A percentile compares a stretch with the other conserved stretches of the same genome.
These are phyloP conservation scores for Lordiphosa stackelbergi DNA, from an alignment of 1,140 invertebrate species.

Conservation along the genomic window DNA sequence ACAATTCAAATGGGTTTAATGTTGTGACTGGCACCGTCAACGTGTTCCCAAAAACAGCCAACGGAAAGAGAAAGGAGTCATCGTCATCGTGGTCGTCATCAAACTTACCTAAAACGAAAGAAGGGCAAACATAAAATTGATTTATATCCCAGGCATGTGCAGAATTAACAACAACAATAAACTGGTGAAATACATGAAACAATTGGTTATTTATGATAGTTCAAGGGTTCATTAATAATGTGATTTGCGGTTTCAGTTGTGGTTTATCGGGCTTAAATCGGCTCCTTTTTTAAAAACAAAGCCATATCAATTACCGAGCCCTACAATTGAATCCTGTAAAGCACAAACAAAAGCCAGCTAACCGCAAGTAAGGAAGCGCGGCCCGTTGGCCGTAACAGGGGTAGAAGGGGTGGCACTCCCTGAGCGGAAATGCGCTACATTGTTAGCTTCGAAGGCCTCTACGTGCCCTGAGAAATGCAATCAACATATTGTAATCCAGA, in stretches of 20 bases:
- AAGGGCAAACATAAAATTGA: constrained; percentile 58
- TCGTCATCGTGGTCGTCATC: constrained; percentile 22
- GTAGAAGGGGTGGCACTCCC: constrained; percentile 3
- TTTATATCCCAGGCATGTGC: constrained; percentile 58
- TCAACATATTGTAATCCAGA: constrained; percentile 73
- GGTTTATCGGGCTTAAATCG: constrained; percentile 2
- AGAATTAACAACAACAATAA: constrained; percentile 39
- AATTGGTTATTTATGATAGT: constrained; percentile 52
- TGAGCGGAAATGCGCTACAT: constrained; percentile 45
- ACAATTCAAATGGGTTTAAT: constrained; percentile 60
- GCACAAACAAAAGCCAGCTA: constrained; percentile 49
- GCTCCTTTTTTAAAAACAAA: constrained; percentile 44
- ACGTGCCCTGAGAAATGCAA: constrained; percentile 67
- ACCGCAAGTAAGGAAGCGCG: constrained; percentile 59
- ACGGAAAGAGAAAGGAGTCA: constrained; percentile 56
- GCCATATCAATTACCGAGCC: constrained; percentile 68
- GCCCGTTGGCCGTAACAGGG: too few species aligned
- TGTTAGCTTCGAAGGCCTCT: too few species aligned
- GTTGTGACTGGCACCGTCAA: constrained; percentile 47
- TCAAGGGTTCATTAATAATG: constrained; percentile 45
- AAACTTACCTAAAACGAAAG: constrained; percentile 59
- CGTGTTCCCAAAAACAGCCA: neutral
- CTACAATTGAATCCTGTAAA: constrained; percentile 55
- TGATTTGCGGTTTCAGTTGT: constrained; percentile 42
- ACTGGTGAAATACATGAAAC: constrained; percentile 17